Evolutionary conservation across 1,140 invertebrate genomes (phyloP).

Genomic region (Drosophila kikkawai): DNA sequence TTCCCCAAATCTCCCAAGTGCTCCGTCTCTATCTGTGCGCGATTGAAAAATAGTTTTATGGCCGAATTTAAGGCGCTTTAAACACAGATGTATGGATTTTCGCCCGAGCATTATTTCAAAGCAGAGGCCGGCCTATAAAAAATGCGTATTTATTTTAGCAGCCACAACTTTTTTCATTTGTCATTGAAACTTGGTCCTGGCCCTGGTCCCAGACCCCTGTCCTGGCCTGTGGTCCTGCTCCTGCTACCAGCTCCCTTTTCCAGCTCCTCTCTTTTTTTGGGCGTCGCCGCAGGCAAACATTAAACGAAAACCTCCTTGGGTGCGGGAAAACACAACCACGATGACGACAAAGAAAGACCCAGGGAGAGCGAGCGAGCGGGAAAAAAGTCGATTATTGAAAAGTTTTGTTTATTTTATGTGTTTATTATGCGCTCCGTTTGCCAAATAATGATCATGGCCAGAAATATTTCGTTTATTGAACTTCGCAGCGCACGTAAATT

Average conservation of each 20-base stretch:
- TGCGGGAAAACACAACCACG: slow-evolving; percentile 8
- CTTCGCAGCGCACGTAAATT: slow-evolving; percentile 82
- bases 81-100: slow-evolving; percentile 24
- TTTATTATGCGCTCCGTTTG: slow-evolving; percentile 83
- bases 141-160: slow-evolving; percentile 75
- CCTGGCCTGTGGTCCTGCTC: slow-evolving; percentile 21
- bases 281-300: slow-evolving; percentile 72
- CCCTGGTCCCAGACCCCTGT: slow-evolving; percentile 1
- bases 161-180: slow-evolving; percentile 79
- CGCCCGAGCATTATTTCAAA: slow-evolving; percentile 31
- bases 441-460: slow-evolving; percentile 84
- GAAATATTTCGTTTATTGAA: slow-evolving; percentile 85
- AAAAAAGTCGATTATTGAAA: slow-evolving; percentile 84
- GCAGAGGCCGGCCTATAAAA: slow-evolving; percentile 64
- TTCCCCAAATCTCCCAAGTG: slow-evolving; percentile 79
- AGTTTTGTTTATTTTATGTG: slow-evolving; percentile 84
- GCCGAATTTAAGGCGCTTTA: slow-evolving; percentile 57
- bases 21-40: slow-evolving; percentile 16
- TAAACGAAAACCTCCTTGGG: slow-evolving; percentile 64
- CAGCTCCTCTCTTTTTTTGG: slow-evolving; percentile 9
- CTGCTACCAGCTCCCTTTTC: slow-evolving; percentile 4
- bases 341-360: slow-evolving; percentile 15
- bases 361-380: slow-evolving; percentile 4
- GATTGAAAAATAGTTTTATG: slow-evolving; percentile 68
- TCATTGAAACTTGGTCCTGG: slow-evolving; percentile 80